Base-by-base conservation (phyloP, 2,797 vertebrate species). In the Sternarchorhynchus goeldii region DNA sequence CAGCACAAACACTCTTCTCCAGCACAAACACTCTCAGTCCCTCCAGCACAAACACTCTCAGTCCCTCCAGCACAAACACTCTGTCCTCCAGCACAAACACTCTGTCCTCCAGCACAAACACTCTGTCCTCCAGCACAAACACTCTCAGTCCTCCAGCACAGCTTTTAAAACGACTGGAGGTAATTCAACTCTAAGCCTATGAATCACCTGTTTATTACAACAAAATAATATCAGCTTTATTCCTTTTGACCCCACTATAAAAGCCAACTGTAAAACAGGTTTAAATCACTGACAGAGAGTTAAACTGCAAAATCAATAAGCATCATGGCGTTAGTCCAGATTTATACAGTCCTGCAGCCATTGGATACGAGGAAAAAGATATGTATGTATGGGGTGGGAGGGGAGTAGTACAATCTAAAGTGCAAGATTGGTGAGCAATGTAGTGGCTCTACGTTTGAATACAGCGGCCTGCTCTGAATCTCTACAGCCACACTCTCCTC, bases 121-220 rank as follows among this genome's bases (percentile, higher is more conserved):
- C 8, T 31, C 25, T 31, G 60, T 34, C 60, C 31, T 50, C 45
- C 10, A 50, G 45, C 45, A 50, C 45, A 17, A 45, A 56, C 59
- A 10, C 8, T 31, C 25, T 31, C n/a, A n/a, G 60, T 34, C 60
- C 31, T 50, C 45, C 10, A 50, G 45, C 45, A 50, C 45, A 17
- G 60, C 31, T 34, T 14, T 63, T 18, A 20, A 66, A 78, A 59
- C 5, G 29, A 59, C 63, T 60, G 64, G 2, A 32, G 21, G 20
- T 17, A 6, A 17, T 18, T 6, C 62, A 34, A 6, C 32, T 36
- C 62, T 36, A 16, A n/a, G 21, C 4, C 62, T 64, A 34, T 64
- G 62, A 64, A 39, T 64, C 32, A 34, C 16, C 60, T 64, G 16
- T 64, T 64, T 64, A 39, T 64, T 36, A 34, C 32, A 64, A 8